Evolutionary conservation across 2,113 vertebrate species (phyloP).

Genomic region (Platycercus adscitus): DNA sequence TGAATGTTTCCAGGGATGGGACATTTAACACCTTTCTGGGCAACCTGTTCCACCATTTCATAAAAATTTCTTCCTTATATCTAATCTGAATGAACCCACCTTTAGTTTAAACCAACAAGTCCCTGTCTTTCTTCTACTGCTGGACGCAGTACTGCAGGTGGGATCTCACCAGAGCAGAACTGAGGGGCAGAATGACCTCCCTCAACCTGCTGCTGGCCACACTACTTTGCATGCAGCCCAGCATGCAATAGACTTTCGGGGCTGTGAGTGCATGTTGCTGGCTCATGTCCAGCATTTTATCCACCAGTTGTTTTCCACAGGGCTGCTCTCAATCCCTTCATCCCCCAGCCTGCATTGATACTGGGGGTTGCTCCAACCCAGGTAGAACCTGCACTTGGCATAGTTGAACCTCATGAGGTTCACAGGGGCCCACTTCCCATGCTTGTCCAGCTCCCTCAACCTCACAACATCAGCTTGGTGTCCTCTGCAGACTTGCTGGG

Average conservation of each 20-base stretch:
- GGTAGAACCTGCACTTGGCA: not conserved
- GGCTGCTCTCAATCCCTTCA: not conserved
- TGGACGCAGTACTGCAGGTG: not conserved
- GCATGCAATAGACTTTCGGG: not conserved
- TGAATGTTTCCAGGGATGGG: not conserved
- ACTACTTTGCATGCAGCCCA: not conserved
- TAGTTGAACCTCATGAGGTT: not conserved
- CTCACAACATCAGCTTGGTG: not conserved
- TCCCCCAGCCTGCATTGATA: not conserved
- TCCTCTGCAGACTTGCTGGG: not conserved
- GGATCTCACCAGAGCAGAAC: not conserved
- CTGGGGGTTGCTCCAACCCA: not conserved
- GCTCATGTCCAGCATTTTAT: not conserved
- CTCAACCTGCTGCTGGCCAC: not conserved
- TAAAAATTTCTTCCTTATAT: not conserved
- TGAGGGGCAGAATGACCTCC: not conserved
- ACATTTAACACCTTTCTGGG: not conserved
- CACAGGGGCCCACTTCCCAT: not conserved
- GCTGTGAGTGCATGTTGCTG: not conserved
- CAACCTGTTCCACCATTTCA: not conserved
- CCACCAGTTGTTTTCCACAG: not conserved
- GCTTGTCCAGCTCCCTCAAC: not conserved
- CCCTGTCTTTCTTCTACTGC: not conserved
- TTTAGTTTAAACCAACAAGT: not conserved
- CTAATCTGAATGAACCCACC: not conserved